phyloP scores from a whole-genome alignment of 2,888 invertebrate species.

The Plebejus argus region DNA sequence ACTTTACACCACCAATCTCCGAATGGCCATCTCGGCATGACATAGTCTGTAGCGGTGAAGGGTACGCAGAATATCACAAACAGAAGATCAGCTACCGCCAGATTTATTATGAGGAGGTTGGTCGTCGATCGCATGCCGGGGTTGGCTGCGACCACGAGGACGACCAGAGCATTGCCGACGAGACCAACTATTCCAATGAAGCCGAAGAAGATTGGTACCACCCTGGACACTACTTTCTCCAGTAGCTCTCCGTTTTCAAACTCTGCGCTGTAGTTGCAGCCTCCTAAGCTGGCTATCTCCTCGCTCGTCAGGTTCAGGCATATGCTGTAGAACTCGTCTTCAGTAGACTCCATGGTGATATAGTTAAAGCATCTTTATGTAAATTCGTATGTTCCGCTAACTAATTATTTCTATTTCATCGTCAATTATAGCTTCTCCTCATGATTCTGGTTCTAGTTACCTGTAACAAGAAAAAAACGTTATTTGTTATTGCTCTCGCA shows the following conservation, averaged over 20 bases:
- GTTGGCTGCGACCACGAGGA: slow-evolving; percentile 92
- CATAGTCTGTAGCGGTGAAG: slow-evolving; percentile 95
- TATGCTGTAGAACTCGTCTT: slow-evolving; percentile 71
- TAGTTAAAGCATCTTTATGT: slow-evolving; percentile 42
- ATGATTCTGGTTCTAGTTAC: not conserved
- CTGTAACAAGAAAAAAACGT: not conserved
- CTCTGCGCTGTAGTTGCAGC: slow-evolving; percentile 67
- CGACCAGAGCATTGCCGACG: slow-evolving; percentile 93
- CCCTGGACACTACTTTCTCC: slow-evolving; percentile 84
- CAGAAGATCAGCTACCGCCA: slow-evolving; percentile 93
- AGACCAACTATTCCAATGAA: slow-evolving; percentile 93
- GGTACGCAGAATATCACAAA: slow-evolving; percentile 97
- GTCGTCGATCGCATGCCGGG: slow-evolving; percentile 96
- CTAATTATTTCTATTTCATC: not conserved
- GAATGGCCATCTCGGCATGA: slow-evolving; percentile 93
- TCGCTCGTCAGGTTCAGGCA: slow-evolving; percentile 68
- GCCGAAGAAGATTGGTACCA: slow-evolving; percentile 91
- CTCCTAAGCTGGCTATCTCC: slow-evolving; percentile 56
- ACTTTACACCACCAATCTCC: slow-evolving; percentile 94
- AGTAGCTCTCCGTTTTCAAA: slow-evolving; percentile 77
- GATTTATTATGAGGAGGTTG: slow-evolving; percentile 93
- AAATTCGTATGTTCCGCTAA: slow-evolving; percentile 45
- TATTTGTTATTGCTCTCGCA: not conserved
- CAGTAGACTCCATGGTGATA: slow-evolving; percentile 64
- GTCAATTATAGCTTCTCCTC: not conserved